Percentiles rank a stretch among this genome's conserved stretches.
Evolutionary conservation across 2,797 vertebrate genomes (phyloP).

Genomic region (Varecia variegata): DNA sequence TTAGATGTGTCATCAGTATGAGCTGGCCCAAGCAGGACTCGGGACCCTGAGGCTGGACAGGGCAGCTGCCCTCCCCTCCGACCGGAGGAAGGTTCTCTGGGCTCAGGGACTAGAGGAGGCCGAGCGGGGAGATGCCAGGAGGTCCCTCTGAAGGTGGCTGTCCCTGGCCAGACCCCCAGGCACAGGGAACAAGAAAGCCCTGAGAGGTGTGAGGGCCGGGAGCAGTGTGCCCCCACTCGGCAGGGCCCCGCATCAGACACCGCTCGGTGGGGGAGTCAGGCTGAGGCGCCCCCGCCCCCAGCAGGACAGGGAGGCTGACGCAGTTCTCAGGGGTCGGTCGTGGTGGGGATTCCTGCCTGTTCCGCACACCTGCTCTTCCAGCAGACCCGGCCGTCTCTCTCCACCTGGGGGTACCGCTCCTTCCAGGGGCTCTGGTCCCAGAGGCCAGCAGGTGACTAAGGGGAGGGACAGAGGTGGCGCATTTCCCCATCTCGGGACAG

Average conservation of each 20-base stretch:
- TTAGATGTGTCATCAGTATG: neutral
- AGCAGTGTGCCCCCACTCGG: too few species aligned
- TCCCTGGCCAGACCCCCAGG: neutral
- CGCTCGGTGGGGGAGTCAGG: neutral
- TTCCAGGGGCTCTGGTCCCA: neutral
- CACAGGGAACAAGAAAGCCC: too few species aligned
- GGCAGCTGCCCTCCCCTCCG: neutral
- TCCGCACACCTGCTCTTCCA: too few species aligned
- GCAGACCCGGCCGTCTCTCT: neutral
- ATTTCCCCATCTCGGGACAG: neutral
- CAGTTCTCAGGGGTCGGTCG: fast-evolving
- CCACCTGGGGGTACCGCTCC: neutral
- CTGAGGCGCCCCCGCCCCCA: neutral
- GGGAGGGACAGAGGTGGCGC: fast-evolving
- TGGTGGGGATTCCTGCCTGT: neutral
- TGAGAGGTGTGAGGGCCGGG: neutral
- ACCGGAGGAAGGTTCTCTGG: neutral
- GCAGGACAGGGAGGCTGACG: neutral
- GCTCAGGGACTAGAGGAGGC: neutral
- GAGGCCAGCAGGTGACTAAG: neutral
- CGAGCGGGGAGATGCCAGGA: too few species aligned
- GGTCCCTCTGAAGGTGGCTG: neutral
- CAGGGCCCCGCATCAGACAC: neutral
- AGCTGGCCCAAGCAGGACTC: neutral
- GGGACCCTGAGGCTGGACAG: neutral